A percentile compares a stretch with the other conserved stretches of the same genome.
These are phyloP conservation scores for Ctenicera cuprea DNA, from an alignment of 2,888 invertebrate species.

Conservation along the genomic window DNA sequence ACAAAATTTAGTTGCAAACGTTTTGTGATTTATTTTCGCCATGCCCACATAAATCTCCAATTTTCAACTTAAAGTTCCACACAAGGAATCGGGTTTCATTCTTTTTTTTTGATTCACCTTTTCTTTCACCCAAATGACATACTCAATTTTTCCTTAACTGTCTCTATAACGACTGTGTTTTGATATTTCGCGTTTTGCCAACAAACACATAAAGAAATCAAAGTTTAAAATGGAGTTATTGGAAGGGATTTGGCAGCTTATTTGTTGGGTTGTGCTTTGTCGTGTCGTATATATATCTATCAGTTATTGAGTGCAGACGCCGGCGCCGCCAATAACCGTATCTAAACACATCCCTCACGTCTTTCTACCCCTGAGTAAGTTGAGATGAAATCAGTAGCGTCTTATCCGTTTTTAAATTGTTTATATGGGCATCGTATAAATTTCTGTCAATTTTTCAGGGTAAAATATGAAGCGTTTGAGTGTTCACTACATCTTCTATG, in stretches of 20 bases:
- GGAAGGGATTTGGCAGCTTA: constrained; percentile 48
- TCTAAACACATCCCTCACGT: constrained; percentile 55
- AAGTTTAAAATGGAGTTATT: constrained; percentile 49
- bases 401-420: constrained; percentile 3
- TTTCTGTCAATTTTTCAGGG: too few relatives aligned
- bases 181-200: constrained; percentile 19
- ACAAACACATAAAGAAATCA: constrained; percentile 38
- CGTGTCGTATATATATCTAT: constrained; percentile 44
- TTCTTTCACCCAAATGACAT: not conserved
- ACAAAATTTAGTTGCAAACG: too few relatives aligned
- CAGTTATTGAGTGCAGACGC: constrained; percentile 55
- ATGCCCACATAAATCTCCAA: too few relatives aligned
- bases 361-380: constrained; percentile 18
- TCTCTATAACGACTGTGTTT: constrained; percentile 27
- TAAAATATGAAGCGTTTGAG: too few relatives aligned
- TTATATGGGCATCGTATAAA: not conserved
- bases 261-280: constrained; percentile 46
- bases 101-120: too few relatives aligned
- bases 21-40: too few relatives aligned
- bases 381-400: constrained; percentile 5
- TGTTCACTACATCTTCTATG: too few relatives aligned
- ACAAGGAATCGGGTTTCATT: too few relatives aligned
- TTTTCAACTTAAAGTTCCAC: too few relatives aligned
- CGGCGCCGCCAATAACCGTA: constrained; percentile 58
- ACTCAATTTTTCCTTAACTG: not conserved